Base-by-base conservation (phyloP, 2,113 vertebrate genomes). In the Columba janthina region DNA sequence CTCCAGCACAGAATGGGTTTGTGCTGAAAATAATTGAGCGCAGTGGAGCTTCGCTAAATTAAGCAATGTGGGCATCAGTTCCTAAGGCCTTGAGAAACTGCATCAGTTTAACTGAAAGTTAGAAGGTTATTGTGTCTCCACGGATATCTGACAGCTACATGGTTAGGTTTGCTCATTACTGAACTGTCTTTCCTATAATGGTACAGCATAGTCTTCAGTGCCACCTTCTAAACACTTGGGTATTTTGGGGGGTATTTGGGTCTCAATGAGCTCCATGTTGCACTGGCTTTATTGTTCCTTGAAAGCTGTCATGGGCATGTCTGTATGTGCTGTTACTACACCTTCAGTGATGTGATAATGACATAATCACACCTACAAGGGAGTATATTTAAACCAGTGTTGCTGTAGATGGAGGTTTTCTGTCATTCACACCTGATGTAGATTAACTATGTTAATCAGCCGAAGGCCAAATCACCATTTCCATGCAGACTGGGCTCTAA, bases 31-130 rank as follows among this genome's bases (percentile, higher is more conserved):
- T 89, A 71, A 40, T 11, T 36, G 71, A 89, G 44, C 1, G 4
- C 62, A 76, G 42, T 7, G 56, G 38, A 89, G 32, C 65, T 90
- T 73, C 65, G 25, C 46, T 36, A 64, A 83, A 50, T 74, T 75
- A 72, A 73, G 21, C 0, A 0, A 61, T 1, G 1, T 65, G 50
- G 62, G 40, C 57, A 57, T 69, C 1, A 2, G 16, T 50, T 78
- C 28, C 62, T 19, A 94, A 61, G 62, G 79, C 61, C 40, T 40
- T 14, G 24, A 92, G 34, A 75, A 61, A 36, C 24, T 44, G 34
- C 38, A 40, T 6, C 0, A 6, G 17, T 66, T 73, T 57, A 53
- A 9, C 34, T 64, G 58, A n/a, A 92, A 61, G 32, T 25, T 50
- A 48, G 62, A 81, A 24, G 10, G 11, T 74, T 54, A 16, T 10